Evolutionary conservation across 2,797 vertebrate genomes (phyloP), one percentile per base, ranked within the genome.

Genomic region (Ataeniobius toweri): DNA sequence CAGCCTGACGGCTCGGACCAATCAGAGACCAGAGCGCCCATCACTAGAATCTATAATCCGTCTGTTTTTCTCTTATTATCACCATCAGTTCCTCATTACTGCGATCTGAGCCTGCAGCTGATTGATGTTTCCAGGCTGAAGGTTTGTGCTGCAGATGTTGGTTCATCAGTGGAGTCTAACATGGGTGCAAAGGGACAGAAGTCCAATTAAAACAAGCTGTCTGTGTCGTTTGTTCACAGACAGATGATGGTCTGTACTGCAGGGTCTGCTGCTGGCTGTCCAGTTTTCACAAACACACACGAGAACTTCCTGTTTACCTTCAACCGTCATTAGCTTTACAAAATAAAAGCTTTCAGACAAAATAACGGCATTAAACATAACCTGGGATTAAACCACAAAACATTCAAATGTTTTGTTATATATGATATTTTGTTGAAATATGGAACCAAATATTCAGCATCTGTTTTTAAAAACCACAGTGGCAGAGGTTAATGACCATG

Each of bases 1-100:
- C 70, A 76, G 77, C 16, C 36, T 6, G 8, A 28, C 65, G 6
- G 70, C 78, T 24, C 50, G 16, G 79, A 36, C 94, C 94, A 94
- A 95, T 95, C 93, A 86, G 80, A 56, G 0, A 68, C 58, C 48
- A 88, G 88, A 80, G 89, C 87, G 89, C 85, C 84, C 88, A 81
- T 86, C 82, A 78, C 80, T 78, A 83, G 85, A 89, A 87, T 85
- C 80, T 74, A 74, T 86, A 76, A 84, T 75, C 67, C 26, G 3
- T 28, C 2, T 6, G 50, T 39, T 36, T 44, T 48, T n/a, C 10
- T 79, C 10, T 39, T 18, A 20, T 65, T 31, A 20, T 22, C 31
- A 39, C 31, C 31, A 36, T 22, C 61, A 9, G 61, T 1, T 31
- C 20, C 20, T 22, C 0, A 6, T 53, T 3, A 22, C 5, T 14